A percentile compares a stretch with the other conserved stretches of the same genome.
These are phyloP conservation scores for Myrmecophaga tridactyla DNA, from an alignment of 2,113 vertebrate species.

Conservation along the genomic window DNA sequence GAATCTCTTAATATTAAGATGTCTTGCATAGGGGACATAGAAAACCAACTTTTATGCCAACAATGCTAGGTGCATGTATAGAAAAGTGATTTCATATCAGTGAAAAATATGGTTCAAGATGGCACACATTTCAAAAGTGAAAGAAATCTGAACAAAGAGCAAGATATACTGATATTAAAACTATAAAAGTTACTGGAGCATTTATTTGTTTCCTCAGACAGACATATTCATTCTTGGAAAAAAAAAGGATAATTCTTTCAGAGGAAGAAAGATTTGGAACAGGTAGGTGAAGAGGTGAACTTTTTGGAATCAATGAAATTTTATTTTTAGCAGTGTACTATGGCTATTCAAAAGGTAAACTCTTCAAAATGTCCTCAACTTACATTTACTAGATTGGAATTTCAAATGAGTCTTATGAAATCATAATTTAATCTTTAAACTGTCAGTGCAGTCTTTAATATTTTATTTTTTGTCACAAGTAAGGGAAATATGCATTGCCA, in stretches of 20 bases:
- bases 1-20: background rate
- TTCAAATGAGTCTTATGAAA: background rate
- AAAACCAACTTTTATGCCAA: slow-evolving; percentile 2
- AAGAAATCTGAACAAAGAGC: background rate
- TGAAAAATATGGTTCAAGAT: slow-evolving; percentile 24
- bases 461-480: slow-evolving; percentile 43
- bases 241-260: background rate
- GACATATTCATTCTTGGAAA: background rate
- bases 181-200: background rate
- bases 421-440: no score
- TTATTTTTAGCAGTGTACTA: background rate
- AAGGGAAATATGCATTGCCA: background rate
- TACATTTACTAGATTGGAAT: background rate
- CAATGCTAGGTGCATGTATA: background rate
- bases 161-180: background rate
- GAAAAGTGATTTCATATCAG: background rate
- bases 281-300: background rate
- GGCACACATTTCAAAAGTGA: slow-evolving; percentile 22
- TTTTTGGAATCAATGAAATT: slow-evolving; percentile 19
- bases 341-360: background rate
- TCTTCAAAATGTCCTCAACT: background rate
- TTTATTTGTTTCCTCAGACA: slow-evolving; percentile 15
- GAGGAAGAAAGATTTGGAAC: background rate
- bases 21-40: background rate
- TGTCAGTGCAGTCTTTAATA: slow-evolving; percentile 24